Base-by-base conservation (phyloP, 2,113 vertebrate genomes). In the Chaetops frenatus region DNA sequence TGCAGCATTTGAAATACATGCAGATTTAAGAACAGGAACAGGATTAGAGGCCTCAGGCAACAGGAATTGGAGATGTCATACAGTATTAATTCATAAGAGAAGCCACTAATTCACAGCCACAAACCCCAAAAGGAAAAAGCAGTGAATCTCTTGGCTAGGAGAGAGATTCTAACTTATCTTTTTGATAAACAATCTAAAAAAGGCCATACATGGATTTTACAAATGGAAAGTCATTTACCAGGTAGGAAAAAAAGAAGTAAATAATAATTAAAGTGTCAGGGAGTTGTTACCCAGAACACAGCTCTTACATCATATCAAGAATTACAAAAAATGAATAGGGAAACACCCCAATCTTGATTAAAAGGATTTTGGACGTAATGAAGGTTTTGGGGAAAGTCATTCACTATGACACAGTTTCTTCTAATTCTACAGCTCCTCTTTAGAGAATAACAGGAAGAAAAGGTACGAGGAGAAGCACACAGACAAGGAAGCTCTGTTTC, bases 61-160 rank as follows among this genome's bases (percentile, higher is more conserved):
- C 5, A 72, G 65, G 82, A 94, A 86, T 9, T 91, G 53, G 70
- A 79, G 45, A 92, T 47, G 77, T 94, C 92, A 85, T 24, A 58
- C 21, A 89, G 27, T 56, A 92, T 95, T 94, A 94, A 66, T 53
- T 92, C 66, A 87, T 27, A 58, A 35, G 11, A 91, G 62, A 94
- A 87, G 42, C 45, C 36, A 86, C 69, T 94, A 93, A 92, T 84
- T 94, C 81, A 87, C 44, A 86, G 76, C 60, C 69, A 86, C 66
- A 89, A 89, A 79, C 16, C 33, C 56, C 76, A 76, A 78, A 78
- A 86, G 36, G 65, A 86, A 86, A 92, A 92, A 81, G 13, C 40
- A 81, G 80, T 76, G 47, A 44, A 60, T 74, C 33, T 40, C 33
- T 48, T 86, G 82, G 21, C 80, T 72, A 77, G n/a, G 29, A 72